Conservation (phyloP, 2,888 invertebrate species). For the Scelioninae gen. 2 region DNA sequence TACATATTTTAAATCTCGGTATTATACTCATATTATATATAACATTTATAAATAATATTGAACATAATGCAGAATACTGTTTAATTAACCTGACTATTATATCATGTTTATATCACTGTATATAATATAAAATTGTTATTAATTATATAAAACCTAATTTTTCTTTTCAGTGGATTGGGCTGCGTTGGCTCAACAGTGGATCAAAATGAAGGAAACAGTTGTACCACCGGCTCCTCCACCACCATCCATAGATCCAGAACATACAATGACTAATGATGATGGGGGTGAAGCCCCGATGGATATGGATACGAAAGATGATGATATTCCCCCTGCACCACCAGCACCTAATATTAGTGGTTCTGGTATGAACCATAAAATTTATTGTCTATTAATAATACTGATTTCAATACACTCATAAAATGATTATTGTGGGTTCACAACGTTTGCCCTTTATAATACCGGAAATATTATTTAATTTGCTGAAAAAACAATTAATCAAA, state of each 20-base stretch:
- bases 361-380: conserved; percentile 61
- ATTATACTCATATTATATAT: too few relatives aligned
- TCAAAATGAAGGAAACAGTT: conserved; percentile 92
- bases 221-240: conserved; percentile 80
- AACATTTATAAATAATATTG: too few relatives aligned
- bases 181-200: conserved; percentile 97
- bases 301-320: conserved; percentile 83
- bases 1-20: too few relatives aligned
- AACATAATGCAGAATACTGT: too few relatives aligned
- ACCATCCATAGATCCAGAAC: conserved; percentile 74
- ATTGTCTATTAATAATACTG: neutral
- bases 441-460: too few relatives aligned
- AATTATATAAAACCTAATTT: neutral
- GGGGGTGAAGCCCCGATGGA: conserved; percentile 93
- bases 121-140: too few relatives aligned
- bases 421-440: too few relatives aligned
- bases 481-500: too few relatives aligned
- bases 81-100: too few relatives aligned
- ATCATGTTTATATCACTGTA: too few relatives aligned
- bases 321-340: conserved; percentile 75
- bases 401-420: too few relatives aligned
- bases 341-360: conserved; percentile 73
- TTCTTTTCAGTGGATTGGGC: conserved; percentile 91
- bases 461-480: too few relatives aligned
- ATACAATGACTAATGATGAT: conserved; percentile 77